Evolutionary conservation across 2,888 invertebrate genomes (phyloP), one percentile per base, ranked within the genome.

Genomic region (Scaptomyza tumidula): DNA sequence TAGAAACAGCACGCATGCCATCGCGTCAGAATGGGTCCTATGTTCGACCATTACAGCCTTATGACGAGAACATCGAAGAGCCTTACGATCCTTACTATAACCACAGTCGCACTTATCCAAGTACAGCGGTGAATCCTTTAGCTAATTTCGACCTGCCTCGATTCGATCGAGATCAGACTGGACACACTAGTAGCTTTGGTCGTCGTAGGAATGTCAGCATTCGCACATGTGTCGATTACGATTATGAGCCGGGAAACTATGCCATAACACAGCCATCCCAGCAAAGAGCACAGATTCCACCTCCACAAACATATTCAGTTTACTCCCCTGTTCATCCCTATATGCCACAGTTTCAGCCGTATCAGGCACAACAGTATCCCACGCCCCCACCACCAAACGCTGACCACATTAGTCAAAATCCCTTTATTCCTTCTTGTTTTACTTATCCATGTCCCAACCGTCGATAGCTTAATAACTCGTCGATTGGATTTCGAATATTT

Each of bases 171-270:
- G 65, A 83, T 31, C 3, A 44, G 7, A 16, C n/a, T 27, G 59
- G 45, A 6, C 11, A n/a, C 19, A 6, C 19, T 27, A 31, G 29
- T 1, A n/a, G 39, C 1, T 27, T 13, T 39, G 64, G 58, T 0
- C 67, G 60, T 11, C 49, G 67, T n/a, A 64, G 71, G 37, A 85
- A 82, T 59, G 63, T 82, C 10, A 63, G 49, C 6, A 78, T 78
- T 24, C 79, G 79, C 2, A 79, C 79, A 1, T 56, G 37, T 14
- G 50, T 85, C 0, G 79, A 82, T 29, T 85, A 85, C 33, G 85
- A 74, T 24, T 81, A 70, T 37, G 64, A 78, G 0, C 65, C 63
- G 0, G 56, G 16, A 29, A 16, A 10, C 48, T 37, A 19, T 3
- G 2, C 16, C 13, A 5, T 11, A 6, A 11, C 14, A 5, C 24